Evolutionary conservation across 1,140 invertebrate species (phyloP).

Genomic region (Drosophila bocki): DNA sequence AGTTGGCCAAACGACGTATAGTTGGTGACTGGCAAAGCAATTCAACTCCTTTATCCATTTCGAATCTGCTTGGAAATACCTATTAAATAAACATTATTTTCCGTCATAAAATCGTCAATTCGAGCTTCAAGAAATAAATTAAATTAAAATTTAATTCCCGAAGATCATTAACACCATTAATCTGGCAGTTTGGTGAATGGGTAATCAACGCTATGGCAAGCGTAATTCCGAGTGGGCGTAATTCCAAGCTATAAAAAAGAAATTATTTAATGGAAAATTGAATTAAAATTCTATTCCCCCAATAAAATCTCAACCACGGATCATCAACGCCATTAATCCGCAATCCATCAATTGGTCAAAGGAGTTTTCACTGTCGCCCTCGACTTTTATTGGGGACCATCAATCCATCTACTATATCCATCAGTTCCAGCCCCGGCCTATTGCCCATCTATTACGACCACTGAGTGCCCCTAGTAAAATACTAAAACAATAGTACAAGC

Average conservation of each 20-base stretch:
- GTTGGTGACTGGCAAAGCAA: neutral
- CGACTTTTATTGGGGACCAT: constrained; percentile 32
- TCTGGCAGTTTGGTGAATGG: constrained; percentile 18
- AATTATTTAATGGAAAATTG: constrained; percentile 27
- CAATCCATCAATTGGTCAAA: constrained; percentile 49
- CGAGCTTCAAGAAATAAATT: constrained; percentile 1
- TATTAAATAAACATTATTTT: constrained; percentile 5
- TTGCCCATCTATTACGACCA: constrained; percentile 43
- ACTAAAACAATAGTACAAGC: constrained; percentile 70
- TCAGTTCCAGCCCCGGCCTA: neutral
- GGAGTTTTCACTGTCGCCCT: constrained; percentile 31
- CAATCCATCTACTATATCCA: constrained; percentile 41
- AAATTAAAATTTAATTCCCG: constrained; percentile 1
- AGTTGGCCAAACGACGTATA: neutral
- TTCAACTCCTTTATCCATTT: neutral
- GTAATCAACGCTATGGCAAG: constrained; percentile 9
- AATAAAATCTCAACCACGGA: constrained; percentile 15
- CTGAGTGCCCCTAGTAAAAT: constrained; percentile 70
- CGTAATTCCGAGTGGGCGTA: constrained; percentile 15
- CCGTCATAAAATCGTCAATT: neutral
- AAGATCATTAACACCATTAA: constrained; percentile 18
- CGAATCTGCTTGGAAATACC: neutral
- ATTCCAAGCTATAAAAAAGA: constrained; percentile 6
- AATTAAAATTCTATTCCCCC: constrained; percentile 32
- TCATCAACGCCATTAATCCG: constrained; percentile 36